A percentile compares a stretch with the other conserved stretches of the same genome.
Conservation (phyloP, 2,113 vertebrate species). For the Dicaeum eximium region DNA sequence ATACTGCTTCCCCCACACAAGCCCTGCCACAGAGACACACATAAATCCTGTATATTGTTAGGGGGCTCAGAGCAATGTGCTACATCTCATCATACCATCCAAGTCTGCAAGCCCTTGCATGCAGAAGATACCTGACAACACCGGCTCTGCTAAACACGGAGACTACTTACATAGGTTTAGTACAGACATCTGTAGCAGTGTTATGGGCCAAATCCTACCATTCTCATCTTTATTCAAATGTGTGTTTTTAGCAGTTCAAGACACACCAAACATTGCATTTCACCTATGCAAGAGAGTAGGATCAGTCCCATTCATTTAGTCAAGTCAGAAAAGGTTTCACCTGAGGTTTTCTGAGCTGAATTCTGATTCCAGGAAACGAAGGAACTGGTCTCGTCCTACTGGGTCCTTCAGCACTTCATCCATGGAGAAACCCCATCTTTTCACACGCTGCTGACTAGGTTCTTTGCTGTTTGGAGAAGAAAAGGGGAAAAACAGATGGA, state of each 20-base stretch:
- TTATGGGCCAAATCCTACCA: neutral
- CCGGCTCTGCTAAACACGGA: neutral
- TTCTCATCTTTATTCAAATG: neutral
- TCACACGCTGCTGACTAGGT: slow-evolving; percentile 90
- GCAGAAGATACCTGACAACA: neutral
- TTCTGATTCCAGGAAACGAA: slow-evolving; percentile 95
- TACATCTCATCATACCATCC: neutral
- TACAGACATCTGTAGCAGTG: neutral
- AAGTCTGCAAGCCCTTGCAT: neutral
- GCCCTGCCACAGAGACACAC: neutral
- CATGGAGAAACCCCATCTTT: slow-evolving; percentile 92
- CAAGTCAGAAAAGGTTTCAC: slow-evolving; percentile 66
- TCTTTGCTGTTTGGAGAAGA: slow-evolving; percentile 82
- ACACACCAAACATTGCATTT: neutral
- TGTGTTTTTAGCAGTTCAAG: neutral
- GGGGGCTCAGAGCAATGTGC: neutral
- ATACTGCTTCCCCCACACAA: neutral
- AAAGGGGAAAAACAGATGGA: slow-evolving; percentile 35
- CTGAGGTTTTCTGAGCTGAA: slow-evolving; percentile 97
- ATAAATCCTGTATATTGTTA: neutral
- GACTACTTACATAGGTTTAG: neutral
- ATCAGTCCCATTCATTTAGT: neutral
- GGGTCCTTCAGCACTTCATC: slow-evolving; percentile 92
- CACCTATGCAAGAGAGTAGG: neutral
- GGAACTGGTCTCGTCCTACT: slow-evolving; percentile 88